Evolutionary conservation across 1,140 invertebrate genomes (phyloP).

Genomic region (Scaptodrosophila lebanonensis): DNA sequence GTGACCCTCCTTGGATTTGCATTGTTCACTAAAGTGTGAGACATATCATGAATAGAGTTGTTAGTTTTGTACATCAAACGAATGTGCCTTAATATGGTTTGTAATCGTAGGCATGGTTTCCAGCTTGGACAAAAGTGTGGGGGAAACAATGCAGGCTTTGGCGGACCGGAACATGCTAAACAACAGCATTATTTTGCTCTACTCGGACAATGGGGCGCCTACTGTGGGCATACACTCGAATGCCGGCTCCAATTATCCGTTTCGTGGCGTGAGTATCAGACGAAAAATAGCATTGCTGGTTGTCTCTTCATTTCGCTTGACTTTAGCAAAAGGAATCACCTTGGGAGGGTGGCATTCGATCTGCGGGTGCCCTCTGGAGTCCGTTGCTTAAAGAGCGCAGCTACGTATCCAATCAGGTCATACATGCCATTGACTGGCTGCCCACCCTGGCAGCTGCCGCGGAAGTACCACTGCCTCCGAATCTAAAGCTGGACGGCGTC

Average conservation of each 20-base stretch:
- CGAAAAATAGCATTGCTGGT: neutral
- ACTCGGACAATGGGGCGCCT: conserved; percentile 88
- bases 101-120: conserved; percentile 84
- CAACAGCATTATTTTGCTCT: conserved; percentile 85
- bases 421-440: conserved; percentile 92
- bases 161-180: conserved; percentile 82
- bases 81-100: too few relatives aligned
- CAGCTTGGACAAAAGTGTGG: conserved; percentile 90
- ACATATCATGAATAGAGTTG: too few relatives aligned
- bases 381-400: conserved; percentile 79
- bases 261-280: conserved; percentile 83
- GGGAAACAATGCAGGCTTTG: conserved; percentile 84
- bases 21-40: too few relatives aligned
- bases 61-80: too few relatives aligned
- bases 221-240: conserved; percentile 85
- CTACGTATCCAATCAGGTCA: conserved; percentile 85
- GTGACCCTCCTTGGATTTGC: too few relatives aligned
- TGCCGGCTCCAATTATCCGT: conserved; percentile 90
- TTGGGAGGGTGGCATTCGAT: conserved; percentile 91
- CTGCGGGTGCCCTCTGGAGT: conserved; percentile 89
- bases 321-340: conserved; percentile 83
- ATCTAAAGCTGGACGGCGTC: conserved; percentile 82
- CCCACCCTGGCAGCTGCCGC: conserved; percentile 86
- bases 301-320: neutral
- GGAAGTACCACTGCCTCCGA: conserved; percentile 72